Conservation (phyloP, 2,797 vertebrate genomes). For the Spinus pinus region DNA sequence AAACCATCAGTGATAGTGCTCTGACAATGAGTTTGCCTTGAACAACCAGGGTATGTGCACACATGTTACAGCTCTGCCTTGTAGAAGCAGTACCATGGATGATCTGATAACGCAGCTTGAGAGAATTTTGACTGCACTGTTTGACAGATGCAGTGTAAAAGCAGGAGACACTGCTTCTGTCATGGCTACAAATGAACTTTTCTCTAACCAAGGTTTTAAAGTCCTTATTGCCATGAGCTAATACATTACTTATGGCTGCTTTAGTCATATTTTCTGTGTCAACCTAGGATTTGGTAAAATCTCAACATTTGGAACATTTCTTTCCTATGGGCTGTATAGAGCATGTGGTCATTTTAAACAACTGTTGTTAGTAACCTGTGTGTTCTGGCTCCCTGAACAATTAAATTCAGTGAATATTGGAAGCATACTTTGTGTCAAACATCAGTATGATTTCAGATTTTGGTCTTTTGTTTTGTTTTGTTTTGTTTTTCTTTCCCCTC, state of each 20-base stretch:
- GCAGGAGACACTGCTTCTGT: neutral
- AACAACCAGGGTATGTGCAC: neutral
- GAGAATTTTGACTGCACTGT: neutral
- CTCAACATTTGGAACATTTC: neutral
- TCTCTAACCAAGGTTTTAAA: neutral
- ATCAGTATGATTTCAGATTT: neutral
- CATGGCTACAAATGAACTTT: neutral
- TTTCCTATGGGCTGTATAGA: neutral
- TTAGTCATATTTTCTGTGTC: neutral
- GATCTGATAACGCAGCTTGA: neutral
- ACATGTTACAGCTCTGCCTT: neutral
- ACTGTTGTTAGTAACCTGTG: rapidly evolving
- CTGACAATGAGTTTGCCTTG: neutral
- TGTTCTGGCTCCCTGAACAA: neutral
- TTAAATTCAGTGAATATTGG: neutral
- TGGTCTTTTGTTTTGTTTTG: neutral
- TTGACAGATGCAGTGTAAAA: neutral
- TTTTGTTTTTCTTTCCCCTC: neutral
- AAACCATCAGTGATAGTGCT: neutral
- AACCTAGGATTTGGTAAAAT: neutral
- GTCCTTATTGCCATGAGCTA: neutral
- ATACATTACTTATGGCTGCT: neutral
- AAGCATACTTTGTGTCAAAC: neutral
- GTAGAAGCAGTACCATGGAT: neutral
- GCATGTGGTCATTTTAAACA: neutral